Base-by-base conservation (phyloP, 2,797 vertebrate genomes). In the Tenualosa ilisha region DNA sequence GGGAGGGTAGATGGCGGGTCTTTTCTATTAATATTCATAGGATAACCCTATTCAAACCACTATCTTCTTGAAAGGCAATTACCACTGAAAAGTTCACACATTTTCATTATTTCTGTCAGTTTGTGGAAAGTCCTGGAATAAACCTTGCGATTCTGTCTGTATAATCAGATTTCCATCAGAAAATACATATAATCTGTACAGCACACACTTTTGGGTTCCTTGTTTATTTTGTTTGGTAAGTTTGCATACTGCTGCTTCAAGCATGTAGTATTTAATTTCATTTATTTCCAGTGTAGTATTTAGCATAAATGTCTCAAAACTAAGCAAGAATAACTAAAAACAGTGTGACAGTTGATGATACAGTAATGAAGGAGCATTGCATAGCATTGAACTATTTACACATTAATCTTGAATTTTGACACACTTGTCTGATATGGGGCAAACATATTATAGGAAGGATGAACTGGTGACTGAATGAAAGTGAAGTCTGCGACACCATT, bases 21-120 rank as follows among this genome's bases (percentile, higher is more conserved):
- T 89, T 31, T 87, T 83, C 17, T 59, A 91, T 94, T 93, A 92
- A 91, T 93, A 93, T 93, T 93, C 93, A 83, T 89, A 85, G 87
- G 87, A 91, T 91, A 90, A 90, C 86, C 89, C 87, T 86, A 89
- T 88, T 88, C 89, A 89, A 92, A 88, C 93, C 90, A 88, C 89
- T 88, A 91, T 91, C 90, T 89, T 91, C 91, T 92, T 93, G 89
- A 94, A 92, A 93, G 88, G 88, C 89, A 93, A 93, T 94, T 93
- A 94, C 88, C 87, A 86, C 86, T 87, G 89, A 88, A 91, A 93
- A 91, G 91, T 93, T 90, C 85, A 89, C 85, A 85, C 87, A 85
- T 92, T 91, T 90, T 4, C 46, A 46, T 4, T 46, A 85, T 89
- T 88, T 86, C 91, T 88, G 88, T 89, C 92, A 92, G 93, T 75